A percentile compares a stretch with the other conserved stretches of the same genome.
Conservation (phyloP, 2,888 invertebrate species). For the Pantelozetes paolii region DNA sequence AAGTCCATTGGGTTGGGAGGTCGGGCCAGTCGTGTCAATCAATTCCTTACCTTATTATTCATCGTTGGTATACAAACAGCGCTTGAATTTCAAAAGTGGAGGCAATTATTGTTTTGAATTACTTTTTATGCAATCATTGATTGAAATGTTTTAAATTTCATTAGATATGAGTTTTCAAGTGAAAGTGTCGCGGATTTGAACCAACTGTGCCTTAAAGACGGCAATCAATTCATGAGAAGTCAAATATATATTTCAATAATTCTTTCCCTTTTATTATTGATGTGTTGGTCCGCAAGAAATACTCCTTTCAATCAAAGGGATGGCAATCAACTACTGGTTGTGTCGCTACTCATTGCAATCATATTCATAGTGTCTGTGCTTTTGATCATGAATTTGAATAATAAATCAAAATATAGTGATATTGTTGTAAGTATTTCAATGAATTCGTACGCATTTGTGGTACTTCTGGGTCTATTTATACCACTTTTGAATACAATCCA, state of each 20-base stretch:
- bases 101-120: too few species aligned
- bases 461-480: conserved; percentile 44
- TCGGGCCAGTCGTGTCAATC: conserved; percentile 45
- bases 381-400: conserved; percentile 3
- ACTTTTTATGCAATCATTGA: too few species aligned
- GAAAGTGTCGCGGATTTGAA: neutral
- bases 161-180: conserved; percentile 32
- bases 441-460: conserved; percentile 40
- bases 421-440: conserved; percentile 43
- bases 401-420: conserved; percentile 22
- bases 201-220: conserved; percentile 18
- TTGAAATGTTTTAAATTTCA: too few species aligned
- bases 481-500: conserved; percentile 45
- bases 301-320: conserved; percentile 39
- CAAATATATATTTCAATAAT: conserved; percentile 39
- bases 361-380: conserved; percentile 23
- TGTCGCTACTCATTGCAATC: conserved; percentile 14
- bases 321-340: conserved; percentile 36
- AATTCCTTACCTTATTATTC: conserved; percentile 46
- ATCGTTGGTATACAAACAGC: conserved; percentile 47
- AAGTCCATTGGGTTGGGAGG: conserved; percentile 42
- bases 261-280: conserved; percentile 17
- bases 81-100: conserved; percentile 46
- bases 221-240: conserved; percentile 31
- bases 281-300: conserved; percentile 38